Conservation (phyloP, 2,797 vertebrate species). For the Trachurus trachurus region DNA sequence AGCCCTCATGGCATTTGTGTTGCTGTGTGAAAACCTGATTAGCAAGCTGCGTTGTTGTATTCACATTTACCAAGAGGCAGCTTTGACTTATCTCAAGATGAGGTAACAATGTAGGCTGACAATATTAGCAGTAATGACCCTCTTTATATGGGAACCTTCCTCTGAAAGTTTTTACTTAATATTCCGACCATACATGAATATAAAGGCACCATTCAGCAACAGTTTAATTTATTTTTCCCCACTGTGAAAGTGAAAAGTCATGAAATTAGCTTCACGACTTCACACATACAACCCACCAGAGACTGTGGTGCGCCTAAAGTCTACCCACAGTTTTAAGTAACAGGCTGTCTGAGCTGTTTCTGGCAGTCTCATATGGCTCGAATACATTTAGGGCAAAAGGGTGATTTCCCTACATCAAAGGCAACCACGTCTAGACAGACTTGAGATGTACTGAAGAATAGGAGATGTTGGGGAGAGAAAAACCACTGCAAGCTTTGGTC, state of each 20-base stretch:
- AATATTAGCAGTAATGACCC: neutral
- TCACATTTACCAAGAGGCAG: slow-evolving; percentile 42
- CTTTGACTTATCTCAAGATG: slow-evolving; percentile 41
- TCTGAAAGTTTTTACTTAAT: neutral
- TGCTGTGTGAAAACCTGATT: slow-evolving; percentile 74
- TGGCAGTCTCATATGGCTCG: slow-evolving; percentile 26
- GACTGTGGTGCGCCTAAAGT: slow-evolving; percentile 1
- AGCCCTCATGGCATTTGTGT: slow-evolving; percentile 73
- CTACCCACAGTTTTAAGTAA: slow-evolving; percentile 22
- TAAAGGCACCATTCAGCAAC: slow-evolving; percentile 3
- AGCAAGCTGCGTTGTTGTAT: slow-evolving; percentile 53
- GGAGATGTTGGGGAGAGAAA: neutral
- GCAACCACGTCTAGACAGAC: neutral
- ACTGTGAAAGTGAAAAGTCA: slow-evolving; percentile 13
- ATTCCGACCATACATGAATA: neutral
- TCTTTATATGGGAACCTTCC: neutral
- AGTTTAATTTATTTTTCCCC: neutral
- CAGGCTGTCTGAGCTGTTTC: slow-evolving; percentile 29
- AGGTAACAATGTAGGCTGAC: slow-evolving; percentile 3
- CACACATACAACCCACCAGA: slow-evolving; percentile 3
- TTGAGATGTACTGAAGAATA: slow-evolving; percentile 2
- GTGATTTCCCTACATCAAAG: slow-evolving; percentile 37
- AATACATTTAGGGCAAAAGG: slow-evolving; percentile 12
- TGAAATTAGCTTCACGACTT: slow-evolving; percentile 32
- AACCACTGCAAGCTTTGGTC: slow-evolving; percentile 15